phyloP scores from a whole-genome alignment of 1,140 invertebrate species.

The Geopemphigus sp. region DNA sequence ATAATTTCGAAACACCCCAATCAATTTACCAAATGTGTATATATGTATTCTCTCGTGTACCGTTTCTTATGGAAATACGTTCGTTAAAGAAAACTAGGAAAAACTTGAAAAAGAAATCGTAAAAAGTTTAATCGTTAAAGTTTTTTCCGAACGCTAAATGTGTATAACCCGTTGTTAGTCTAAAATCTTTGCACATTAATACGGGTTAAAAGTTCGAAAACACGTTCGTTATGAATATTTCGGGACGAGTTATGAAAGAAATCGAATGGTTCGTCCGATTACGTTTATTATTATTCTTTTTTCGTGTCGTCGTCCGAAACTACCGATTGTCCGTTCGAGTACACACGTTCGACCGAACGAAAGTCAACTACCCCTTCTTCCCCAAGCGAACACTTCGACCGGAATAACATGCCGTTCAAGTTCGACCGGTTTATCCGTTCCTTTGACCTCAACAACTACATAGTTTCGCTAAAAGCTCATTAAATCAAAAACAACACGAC shows the following conservation, averaged over 20 bases:
- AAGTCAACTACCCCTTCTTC: background rate
- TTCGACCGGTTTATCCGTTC: background rate
- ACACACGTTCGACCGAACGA: no score
- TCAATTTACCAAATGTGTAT: background rate
- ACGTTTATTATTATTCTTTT: no score
- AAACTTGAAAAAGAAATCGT: background rate
- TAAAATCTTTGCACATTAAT: background rate
- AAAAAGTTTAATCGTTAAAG: conserved; percentile 23
- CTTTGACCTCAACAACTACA: background rate
- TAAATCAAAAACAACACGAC: background rate
- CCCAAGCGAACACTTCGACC: background rate
- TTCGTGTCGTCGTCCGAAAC: no score
- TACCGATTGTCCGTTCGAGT: no score
- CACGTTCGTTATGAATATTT: conserved; percentile 17
- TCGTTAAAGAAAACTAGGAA: background rate
- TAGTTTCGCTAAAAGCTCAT: background rate
- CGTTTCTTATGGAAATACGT: background rate
- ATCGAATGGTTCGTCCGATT: background rate
- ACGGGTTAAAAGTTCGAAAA: conserved; percentile 9
- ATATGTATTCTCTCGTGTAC: no score
- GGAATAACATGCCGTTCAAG: background rate
- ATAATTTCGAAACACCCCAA: background rate
- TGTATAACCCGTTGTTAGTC: background rate
- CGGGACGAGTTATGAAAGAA: background rate
- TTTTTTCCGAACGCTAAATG: background rate